phyloP scores from a whole-genome alignment of 2,113 vertebrate species.

The Melanerpes aurifrons region DNA sequence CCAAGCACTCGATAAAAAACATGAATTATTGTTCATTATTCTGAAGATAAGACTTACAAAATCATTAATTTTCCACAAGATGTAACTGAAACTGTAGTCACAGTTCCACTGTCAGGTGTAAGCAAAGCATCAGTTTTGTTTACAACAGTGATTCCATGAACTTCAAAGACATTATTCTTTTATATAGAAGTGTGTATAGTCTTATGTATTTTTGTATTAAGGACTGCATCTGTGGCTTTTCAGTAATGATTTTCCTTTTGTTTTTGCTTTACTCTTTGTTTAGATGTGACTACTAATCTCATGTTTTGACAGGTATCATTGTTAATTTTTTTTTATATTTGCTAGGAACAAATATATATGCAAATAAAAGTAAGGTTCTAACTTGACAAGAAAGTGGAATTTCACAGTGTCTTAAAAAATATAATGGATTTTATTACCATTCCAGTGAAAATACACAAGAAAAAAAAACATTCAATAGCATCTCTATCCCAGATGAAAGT shows the following conservation, averaged over 20 bases:
- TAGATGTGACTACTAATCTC: not conserved
- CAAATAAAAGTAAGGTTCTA: not conserved
- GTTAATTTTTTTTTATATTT: not conserved
- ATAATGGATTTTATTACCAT: slow-evolving; percentile 7
- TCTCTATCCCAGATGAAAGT: not conserved
- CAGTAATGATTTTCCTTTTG: not conserved
- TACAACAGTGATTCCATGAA: not conserved
- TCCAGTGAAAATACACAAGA: not conserved
- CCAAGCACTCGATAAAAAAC: not conserved
- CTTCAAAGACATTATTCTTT: not conserved
- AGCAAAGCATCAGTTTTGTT: not conserved
- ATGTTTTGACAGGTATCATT: not conserved
- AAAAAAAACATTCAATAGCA: not conserved
- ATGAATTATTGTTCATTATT: not conserved
- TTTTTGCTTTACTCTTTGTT: not conserved
- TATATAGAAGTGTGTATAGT: not conserved
- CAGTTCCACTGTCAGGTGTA: not conserved
- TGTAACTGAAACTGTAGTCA: not conserved
- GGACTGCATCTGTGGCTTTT: not conserved
- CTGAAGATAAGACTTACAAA: not conserved
- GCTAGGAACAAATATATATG: not conserved
- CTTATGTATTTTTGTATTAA: not conserved
- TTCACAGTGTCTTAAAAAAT: not conserved
- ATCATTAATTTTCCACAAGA: not conserved
- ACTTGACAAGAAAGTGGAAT: not conserved